Evolutionary conservation across 2,797 vertebrate species (phyloP).

Genomic region (Mycteria americana): DNA sequence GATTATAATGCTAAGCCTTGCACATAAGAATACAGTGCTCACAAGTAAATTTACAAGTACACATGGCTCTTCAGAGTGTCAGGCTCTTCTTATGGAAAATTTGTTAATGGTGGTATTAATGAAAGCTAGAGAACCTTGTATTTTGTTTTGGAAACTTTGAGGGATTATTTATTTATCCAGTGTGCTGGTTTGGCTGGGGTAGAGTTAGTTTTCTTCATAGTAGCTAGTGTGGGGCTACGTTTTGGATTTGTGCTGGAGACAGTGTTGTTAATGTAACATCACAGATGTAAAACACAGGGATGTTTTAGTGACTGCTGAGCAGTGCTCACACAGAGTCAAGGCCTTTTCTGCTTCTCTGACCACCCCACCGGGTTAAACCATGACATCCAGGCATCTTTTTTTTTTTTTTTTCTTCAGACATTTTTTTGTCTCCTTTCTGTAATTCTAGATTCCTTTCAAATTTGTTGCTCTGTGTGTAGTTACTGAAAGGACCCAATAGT

Average conservation of each 20-base stretch:
- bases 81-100: rapidly evolving
- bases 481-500: not conserved
- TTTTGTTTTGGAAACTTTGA: not conserved
- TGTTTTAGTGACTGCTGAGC: no score
- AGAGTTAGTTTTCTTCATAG: no score
- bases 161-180: not conserved
- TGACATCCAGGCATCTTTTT: not conserved
- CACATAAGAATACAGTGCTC: not conserved
- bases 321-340: no score
- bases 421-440: not conserved
- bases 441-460: not conserved
- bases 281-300: no score
- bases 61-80: not conserved
- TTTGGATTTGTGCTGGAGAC: no score
- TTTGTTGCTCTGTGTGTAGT: not conserved
- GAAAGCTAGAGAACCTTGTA: not conserved
- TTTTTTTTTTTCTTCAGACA: no score
- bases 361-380: not conserved
- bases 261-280: no score
- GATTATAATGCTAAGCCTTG: not conserved
- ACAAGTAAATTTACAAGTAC: not conserved
- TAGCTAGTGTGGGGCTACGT: no score
- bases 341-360: no score
- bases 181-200: not conserved
- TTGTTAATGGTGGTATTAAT: not conserved